Percentiles rank a stretch among this genome's conserved stretches.
Conservation (phyloP, 1,140 invertebrate genomes). For the Drosophila ogumai region DNA sequence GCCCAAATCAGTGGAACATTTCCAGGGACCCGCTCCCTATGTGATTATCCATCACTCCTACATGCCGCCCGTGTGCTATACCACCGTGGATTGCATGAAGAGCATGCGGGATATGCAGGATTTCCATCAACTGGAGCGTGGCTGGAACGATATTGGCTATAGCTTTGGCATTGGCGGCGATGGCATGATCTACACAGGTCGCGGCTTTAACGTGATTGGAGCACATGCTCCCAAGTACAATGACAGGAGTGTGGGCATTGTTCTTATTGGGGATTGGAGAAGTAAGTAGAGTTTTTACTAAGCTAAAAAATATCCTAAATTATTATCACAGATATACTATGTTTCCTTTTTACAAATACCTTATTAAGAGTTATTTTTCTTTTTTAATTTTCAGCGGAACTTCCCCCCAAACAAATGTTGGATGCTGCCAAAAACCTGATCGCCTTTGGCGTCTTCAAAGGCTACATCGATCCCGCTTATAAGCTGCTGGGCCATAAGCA, state of each 20-base stretch:
- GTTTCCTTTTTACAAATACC: no score
- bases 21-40: slow-evolving; percentile 88
- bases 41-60: slow-evolving; percentile 92
- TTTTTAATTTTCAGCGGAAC: slow-evolving; percentile 84
- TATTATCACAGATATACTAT: no score
- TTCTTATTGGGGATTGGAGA: slow-evolving; percentile 89
- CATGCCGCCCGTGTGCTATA: slow-evolving; percentile 87
- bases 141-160: slow-evolving; percentile 91
- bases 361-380: background rate
- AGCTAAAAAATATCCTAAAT: background rate
- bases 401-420: slow-evolving; percentile 87
- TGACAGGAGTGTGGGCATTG: slow-evolving; percentile 90
- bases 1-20: slow-evolving; percentile 84
- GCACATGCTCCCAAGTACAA: slow-evolving; percentile 91
- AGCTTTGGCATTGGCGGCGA: slow-evolving; percentile 93
- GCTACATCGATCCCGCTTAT: slow-evolving; percentile 87
- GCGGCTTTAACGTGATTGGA: slow-evolving; percentile 90
- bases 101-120: slow-evolving; percentile 88
- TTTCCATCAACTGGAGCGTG: slow-evolving; percentile 86
- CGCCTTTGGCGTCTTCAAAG: slow-evolving; percentile 87
- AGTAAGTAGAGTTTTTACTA: slow-evolving; percentile 79
- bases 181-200: slow-evolving; percentile 90
- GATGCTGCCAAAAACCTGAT: slow-evolving; percentile 88
- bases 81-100: slow-evolving; percentile 85
- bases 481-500: slow-evolving; percentile 90